Base-by-base conservation (phyloP, 2,888 invertebrate species). In the Andrena minutula region DNA sequence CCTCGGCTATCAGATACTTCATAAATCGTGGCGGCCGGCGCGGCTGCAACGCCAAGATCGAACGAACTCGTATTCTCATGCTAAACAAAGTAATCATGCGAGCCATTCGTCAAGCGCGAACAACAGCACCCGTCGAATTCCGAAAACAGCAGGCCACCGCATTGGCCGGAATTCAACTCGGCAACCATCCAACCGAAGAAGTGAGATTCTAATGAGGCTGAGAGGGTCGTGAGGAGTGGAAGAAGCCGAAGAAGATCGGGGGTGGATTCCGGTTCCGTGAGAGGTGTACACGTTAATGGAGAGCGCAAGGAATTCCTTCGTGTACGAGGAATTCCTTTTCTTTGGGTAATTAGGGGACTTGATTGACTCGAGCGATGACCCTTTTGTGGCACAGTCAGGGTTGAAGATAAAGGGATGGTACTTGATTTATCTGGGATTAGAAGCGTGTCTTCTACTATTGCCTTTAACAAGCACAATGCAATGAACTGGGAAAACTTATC, bases 131-230 rank as follows among this genome's bases (percentile, higher is more conserved):
- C 74, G 78, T 87, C 80, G 78, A 89, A 87, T 88, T 86, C 72
- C 69, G 65, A 86, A 88, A 89, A 85, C 84, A 79, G 79, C 73
- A 72, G 82, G 78, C 84, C 78, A 81, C 77, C 82, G 60, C 84
- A 87, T 88, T 89, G 89, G 89, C 86, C 74, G 84, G 80, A 79
- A 77, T 86, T 88, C 88, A 88, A 89, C 80, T 88, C 80, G 88
- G 88, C 89, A 87, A 61, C 28, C 78, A 74, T 89, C 88, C 89
- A 88, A 87, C 35, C 69, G 82, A 79, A 77, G 84, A 84, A 84
- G 84, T 69, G 86, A 83, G 86, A 82, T 86, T 87, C 87, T 88
- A 89, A 88, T 87, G 87, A 79, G 83, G 64, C 82, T 47, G 84
- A 71, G 79, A 69, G 35, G 26, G 3, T 47, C 2, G 58, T 4